Base-by-base conservation (phyloP, 2,113 vertebrate species). In the Scopus umbretta region DNA sequence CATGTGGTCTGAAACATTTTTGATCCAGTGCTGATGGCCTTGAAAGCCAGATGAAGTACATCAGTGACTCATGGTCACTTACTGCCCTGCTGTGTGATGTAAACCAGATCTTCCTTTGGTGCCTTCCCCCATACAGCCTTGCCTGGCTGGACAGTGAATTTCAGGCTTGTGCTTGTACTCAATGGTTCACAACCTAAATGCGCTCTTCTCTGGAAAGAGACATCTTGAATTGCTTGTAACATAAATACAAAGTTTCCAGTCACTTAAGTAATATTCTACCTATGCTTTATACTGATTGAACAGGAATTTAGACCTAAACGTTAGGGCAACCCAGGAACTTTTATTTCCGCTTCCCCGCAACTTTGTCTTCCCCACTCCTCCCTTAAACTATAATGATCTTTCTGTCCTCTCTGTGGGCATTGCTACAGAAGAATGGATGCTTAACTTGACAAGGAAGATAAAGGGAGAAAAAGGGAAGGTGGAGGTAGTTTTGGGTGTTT, bases 61-160 rank as follows among this genome's bases (percentile, higher is more conserved):
- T 86, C 50, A 43, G 68, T 92, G 95, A 91, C 61, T 94, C 91
- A 59, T 45, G 84, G 84, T 90, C 56, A 52, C 65, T 95, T 75
- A 75, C 42, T 89, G 49, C n/a, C 43, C 86, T 63, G 80, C 58
- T 63, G 36, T 17, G 80, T 91, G 94, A 96, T 87, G 62, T 63
- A 96, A 94, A 94, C 70, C 95, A 94, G 93, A 81, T 63, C 91
- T 85, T 66, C 29, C 63, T 78, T 88, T 75, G 65, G 47, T 96
- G 91, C 86, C 63, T 50, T 89, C 76, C 65, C 5, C 2, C 15
- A 3, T 40, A 16, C 36, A 85, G 49, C 53, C 62, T 65, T 68
- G 85, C 68, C 73, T 81, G 78, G 26, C 52, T 72, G 84, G 36
- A 52, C 52, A 0, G 3, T 78, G 67, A 53, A 71, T 94, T 94